Conservation (phyloP, 2,113 vertebrate genomes). For the Eudyptes chrysolophus region DNA sequence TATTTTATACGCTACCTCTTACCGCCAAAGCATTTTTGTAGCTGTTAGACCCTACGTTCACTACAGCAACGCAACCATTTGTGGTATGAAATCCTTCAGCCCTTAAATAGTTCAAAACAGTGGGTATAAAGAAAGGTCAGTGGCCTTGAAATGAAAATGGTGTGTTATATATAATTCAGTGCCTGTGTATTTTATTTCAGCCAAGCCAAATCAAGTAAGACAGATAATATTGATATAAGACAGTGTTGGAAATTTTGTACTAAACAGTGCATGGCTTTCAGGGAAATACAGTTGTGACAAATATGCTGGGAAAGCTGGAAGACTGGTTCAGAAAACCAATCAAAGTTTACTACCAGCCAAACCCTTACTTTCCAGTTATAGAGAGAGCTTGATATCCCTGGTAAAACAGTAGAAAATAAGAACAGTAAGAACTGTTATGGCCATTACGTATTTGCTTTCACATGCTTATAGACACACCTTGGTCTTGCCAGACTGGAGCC, state of each 20-base stretch:
- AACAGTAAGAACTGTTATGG: neutral
- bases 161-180: neutral
- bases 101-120: neutral
- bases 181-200: neutral
- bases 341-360: neutral
- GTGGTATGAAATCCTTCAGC: neutral
- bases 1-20: neutral
- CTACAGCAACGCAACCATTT: neutral
- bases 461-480: neutral
- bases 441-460: neutral
- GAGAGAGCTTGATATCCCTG: neutral
- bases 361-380: neutral
- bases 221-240: neutral
- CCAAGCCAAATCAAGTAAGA: neutral
- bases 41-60: neutral
- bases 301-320: neutral
- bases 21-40: neutral
- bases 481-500: neutral
- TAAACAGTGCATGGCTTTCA: neutral
- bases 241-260: neutral
- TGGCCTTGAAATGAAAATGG: neutral
- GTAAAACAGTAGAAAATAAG: neutral
- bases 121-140: neutral
- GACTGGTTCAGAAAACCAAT: neutral
- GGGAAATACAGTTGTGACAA: neutral